Conservation (phyloP, 2,888 invertebrate species). For the Drepanosiphum platanoidis region DNA sequence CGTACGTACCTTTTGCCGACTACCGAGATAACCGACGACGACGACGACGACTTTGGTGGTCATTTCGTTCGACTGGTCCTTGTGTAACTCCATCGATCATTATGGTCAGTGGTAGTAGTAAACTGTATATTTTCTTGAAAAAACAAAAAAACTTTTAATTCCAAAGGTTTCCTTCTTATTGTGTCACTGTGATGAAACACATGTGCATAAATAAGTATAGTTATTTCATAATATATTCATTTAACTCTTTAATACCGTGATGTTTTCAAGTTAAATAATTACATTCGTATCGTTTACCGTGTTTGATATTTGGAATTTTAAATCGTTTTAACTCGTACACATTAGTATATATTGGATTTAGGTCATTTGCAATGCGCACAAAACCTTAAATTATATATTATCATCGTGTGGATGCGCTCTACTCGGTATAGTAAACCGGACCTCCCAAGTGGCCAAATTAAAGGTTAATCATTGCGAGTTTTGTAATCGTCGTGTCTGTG, state of each 20-base stretch:
- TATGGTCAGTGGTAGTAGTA: not conserved
- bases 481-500: not conserved
- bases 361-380: not conserved
- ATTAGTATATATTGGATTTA: not conserved
- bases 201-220: no score
- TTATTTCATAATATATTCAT: no score
- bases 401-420: no score
- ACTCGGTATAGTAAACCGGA: conserved; percentile 10
- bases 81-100: not conserved
- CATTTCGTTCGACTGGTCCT: not conserved
- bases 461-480: not conserved
- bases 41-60: not conserved
- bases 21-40: not conserved
- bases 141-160: not conserved
- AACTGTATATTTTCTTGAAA: not conserved
- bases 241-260: no score
- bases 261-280: no score
- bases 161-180: not conserved
- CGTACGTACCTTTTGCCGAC: conserved; percentile 5
- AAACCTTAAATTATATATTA: conserved; percentile 27
- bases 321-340: not conserved
- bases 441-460: not conserved
- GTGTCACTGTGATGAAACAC: not conserved
- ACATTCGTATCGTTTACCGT: not conserved
- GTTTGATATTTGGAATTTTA: not conserved